These are phyloP conservation scores for Strix occidentalis DNA, from an alignment of 2,797 vertebrate genomes.

Conservation along the genomic window DNA sequence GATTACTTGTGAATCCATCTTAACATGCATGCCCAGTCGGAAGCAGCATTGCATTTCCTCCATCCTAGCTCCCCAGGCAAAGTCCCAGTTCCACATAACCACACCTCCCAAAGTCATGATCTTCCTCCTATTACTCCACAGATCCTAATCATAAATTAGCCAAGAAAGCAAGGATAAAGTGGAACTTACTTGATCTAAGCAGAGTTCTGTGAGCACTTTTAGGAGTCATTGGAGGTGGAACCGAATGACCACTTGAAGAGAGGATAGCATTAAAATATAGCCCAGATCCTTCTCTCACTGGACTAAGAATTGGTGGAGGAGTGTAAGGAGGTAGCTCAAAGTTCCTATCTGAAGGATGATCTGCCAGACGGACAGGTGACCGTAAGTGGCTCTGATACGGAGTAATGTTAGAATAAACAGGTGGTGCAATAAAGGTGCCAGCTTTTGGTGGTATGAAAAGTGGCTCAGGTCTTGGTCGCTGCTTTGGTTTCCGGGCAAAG, in stretches of 20 bases:
- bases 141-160: neutral
- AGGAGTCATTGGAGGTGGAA: conserved; percentile 89
- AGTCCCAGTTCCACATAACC: neutral
- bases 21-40: neutral
- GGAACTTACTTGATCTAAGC: conserved; percentile 91
- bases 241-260: conserved; percentile 81
- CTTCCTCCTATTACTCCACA: neutral
- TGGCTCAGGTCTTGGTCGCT: conserved; percentile 92
- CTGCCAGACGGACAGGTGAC: conserved; percentile 89
- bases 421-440: conserved; percentile 88
- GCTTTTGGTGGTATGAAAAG: conserved; percentile 97
- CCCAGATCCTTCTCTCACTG: conserved; percentile 94
- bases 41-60: neutral
- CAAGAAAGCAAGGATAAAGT: neutral
- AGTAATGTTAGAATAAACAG: conserved; percentile 92
- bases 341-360: conserved; percentile 83
- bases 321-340: conserved; percentile 95
- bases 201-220: conserved; percentile 94
- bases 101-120: neutral
- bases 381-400: conserved; percentile 96
- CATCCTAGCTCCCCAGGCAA: neutral
- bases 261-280: conserved; percentile 97
- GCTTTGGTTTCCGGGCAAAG: conserved; percentile 85
- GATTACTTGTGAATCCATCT: neutral
- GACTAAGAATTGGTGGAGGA: conserved; percentile 96